Conservation (phyloP, 2,888 invertebrate genomes). For the Pollenia labialis region DNA sequence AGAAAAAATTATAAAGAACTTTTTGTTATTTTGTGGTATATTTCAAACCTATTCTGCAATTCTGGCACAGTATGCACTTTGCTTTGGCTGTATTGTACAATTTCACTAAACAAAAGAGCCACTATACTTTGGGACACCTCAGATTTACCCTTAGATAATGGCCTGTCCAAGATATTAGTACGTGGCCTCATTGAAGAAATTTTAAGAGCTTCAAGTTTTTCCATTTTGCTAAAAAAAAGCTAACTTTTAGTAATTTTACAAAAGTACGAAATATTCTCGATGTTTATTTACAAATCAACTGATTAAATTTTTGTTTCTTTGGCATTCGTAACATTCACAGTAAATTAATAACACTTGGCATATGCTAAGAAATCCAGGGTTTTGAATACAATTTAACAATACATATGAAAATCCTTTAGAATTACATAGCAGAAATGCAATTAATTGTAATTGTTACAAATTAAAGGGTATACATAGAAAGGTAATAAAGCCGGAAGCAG, state of each 20-base stretch:
- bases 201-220: constrained; percentile 82
- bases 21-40: not conserved
- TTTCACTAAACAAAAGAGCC: constrained; percentile 98
- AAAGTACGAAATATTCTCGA: not conserved
- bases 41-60: constrained; percentile 93
- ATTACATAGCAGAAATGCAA: too few relatives aligned
- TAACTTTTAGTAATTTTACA: not conserved
- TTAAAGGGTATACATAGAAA: too few relatives aligned
- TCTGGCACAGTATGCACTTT: constrained; percentile 97
- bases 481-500: too few relatives aligned
- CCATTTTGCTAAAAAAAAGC: constrained; percentile 75
- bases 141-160: constrained; percentile 95
- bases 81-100: constrained; percentile 99
- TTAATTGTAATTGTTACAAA: too few relatives aligned
- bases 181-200: constrained; percentile 83
- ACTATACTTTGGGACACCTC: constrained; percentile 97
- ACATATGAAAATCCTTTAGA: too few relatives aligned
- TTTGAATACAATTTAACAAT: too few relatives aligned
- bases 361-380: not conserved
- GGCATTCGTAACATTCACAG: constrained; percentile 6
- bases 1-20: not conserved
- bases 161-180: constrained; percentile 92
- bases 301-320: not conserved
- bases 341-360: not conserved
- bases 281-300: constrained; percentile 18